Evolutionary conservation across 2,113 vertebrate species (phyloP).

Genomic region (Corythaeola cristata): DNA sequence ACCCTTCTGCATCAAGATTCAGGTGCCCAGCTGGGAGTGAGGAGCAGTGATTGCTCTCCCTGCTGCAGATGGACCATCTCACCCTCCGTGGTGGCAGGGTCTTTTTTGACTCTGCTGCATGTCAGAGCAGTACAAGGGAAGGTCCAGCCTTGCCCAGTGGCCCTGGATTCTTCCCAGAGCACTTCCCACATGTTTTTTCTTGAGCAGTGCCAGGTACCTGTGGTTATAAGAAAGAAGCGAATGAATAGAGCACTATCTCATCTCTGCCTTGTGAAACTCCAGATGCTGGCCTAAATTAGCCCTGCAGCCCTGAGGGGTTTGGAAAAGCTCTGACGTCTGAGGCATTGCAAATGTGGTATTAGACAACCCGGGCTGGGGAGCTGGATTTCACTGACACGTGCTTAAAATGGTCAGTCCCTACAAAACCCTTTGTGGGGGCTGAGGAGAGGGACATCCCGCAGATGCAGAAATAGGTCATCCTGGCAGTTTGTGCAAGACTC

Average conservation of each 20-base stretch:
- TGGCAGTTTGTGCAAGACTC: neutral
- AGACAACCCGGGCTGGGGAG: neutral
- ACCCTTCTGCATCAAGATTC: neutral
- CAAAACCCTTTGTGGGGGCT: neutral
- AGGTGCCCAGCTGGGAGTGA: neutral
- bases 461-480: neutral
- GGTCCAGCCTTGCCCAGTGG: neutral
- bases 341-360: neutral
- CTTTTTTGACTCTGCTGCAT: neutral
- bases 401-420: neutral
- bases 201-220: neutral
- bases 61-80: neutral
- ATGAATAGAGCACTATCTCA: neutral
- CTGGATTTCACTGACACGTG: neutral
- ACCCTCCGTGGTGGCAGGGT: neutral
- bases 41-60: neutral
- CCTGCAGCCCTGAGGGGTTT: neutral
- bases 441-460: neutral
- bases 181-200: neutral
- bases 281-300: neutral
- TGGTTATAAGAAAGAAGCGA: neutral
- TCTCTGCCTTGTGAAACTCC: neutral
- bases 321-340: conserved; percentile 26
- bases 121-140: neutral
- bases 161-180: neutral